Evolutionary conservation across 2,888 invertebrate species (phyloP), one percentile per base, ranked within the genome.

Genomic region (Salpingus planirostris): DNA sequence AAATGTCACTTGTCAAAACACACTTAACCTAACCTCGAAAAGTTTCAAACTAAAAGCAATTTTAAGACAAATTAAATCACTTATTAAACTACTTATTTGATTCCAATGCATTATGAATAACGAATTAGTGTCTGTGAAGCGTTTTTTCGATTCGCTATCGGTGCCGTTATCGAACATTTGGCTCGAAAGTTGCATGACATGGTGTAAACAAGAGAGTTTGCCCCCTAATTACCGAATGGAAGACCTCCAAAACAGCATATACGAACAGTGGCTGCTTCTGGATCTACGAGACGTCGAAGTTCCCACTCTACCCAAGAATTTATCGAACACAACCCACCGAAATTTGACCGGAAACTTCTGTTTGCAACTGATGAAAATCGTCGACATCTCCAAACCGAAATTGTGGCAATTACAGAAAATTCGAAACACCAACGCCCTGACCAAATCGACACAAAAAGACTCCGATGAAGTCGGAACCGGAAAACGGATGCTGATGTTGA

Each of bases 401-500:
- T 51, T 52, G 13, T 54, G 52, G 46, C 63, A 65, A 46, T 24
- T 65, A 13, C 65, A 69, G 42, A 57, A 63, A 50, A 69, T 71
- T 25, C 55, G 68, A 39, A 66, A 67, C 25, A 46, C 59, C 18
- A 55, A 55, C 57, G 39, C 62, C 56, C 43, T 60, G 41, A 44
- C 74, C 71, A 42, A 42, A 7, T 44, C 73, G 70, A 55, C 71
- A 66, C 58, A 79, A 68, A 57, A 55, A 71, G 13, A 68, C 66
- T 44, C 71, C 69, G 47, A 69, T 68, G 43, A 64, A 64, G 54
- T 65, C 54, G 59, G 69, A 62, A 49, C 66, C 61, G 62, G 65
- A 59, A 53, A 73, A 65, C 71, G 87, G 52, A 78, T 84, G 73
- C 63, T 86, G 38, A 73, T 80, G 53, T 53, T 88, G 31, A 69